These are phyloP conservation scores for Lordiphosa clarofinis DNA, from an alignment of 1,140 invertebrate species.

Conservation along the genomic window DNA sequence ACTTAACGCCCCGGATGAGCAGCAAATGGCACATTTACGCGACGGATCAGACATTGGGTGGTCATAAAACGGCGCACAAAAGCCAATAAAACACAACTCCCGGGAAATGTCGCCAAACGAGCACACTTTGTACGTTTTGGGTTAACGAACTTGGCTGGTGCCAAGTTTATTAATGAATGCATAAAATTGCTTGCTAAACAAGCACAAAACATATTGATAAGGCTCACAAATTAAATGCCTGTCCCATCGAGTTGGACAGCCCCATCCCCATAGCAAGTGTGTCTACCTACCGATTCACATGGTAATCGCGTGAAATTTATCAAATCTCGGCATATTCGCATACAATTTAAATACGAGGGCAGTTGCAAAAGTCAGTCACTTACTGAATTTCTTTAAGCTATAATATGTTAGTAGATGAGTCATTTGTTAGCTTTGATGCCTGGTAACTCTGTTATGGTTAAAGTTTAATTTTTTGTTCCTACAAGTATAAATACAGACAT, in stretches of 20 bases:
- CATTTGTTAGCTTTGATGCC: no score
- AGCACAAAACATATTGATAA: conserved; percentile 69
- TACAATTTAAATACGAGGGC: conserved; percentile 36
- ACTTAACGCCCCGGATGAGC: conserved; percentile 49
- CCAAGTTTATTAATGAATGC: conserved; percentile 61
- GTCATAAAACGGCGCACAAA: conserved; percentile 49
- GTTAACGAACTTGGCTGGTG: conserved; percentile 59
- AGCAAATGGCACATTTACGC: conserved; percentile 44
- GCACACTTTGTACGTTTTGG: conserved; percentile 26
- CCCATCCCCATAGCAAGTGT: conserved; percentile 45
- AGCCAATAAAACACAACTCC: conserved; percentile 14
- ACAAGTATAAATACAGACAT: no score
- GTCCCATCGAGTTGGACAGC: background rate
- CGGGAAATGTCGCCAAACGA: conserved; percentile 41
- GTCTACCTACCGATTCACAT: conserved; percentile 54
- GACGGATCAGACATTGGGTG: conserved; percentile 33
- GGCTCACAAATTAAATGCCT: conserved; percentile 61
- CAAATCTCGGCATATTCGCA: conserved; percentile 50
- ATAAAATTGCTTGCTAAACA: conserved; percentile 48
- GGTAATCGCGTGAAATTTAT: conserved; percentile 73
- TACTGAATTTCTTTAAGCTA: no score
- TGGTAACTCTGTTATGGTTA: no score
- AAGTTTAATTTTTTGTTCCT: no score
- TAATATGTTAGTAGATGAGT: no score
- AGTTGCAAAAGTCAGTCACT: conserved; percentile 32